phyloP scores from a whole-genome alignment of 2,113 vertebrate genomes.

The Tachuris rubrigastra region DNA sequence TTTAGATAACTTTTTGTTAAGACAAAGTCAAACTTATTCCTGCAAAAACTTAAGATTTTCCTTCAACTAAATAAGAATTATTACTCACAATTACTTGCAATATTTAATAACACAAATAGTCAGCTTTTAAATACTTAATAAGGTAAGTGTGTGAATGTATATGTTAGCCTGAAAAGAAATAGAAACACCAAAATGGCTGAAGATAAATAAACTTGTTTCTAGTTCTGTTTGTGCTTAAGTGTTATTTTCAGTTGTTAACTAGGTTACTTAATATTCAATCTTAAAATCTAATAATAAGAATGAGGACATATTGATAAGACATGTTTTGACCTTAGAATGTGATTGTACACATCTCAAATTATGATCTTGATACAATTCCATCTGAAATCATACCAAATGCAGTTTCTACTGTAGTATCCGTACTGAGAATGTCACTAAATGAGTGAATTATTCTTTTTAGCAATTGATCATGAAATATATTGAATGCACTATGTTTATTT shows the following conservation, averaged over 20 bases:
- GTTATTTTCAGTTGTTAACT: not conserved
- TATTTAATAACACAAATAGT: not conserved
- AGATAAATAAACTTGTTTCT: not conserved
- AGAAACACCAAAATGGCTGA: not conserved
- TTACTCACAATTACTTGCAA: not conserved
- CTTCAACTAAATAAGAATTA: not conserved
- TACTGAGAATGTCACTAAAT: not conserved
- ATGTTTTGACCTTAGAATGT: not conserved
- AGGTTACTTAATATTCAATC: not conserved
- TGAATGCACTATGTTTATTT: not conserved
- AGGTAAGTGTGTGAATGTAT: not conserved
- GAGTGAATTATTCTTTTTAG: not conserved
- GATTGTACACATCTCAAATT: not conserved
- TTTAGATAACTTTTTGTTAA: not conserved
- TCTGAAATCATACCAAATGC: not conserved
- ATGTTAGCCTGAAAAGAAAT: not conserved
- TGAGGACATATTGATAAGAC: not conserved
- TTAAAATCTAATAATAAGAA: not conserved
- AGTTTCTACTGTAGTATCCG: not conserved
- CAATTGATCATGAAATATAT: not conserved
- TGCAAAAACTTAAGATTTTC: not conserved
- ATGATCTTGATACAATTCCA: not conserved
- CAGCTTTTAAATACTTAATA: not conserved
- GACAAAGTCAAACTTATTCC: not conserved
- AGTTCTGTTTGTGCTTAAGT: not conserved